These are phyloP conservation scores for Brachynemurus nebulosus DNA, from an alignment of 2,888 invertebrate genomes.

Conservation along the genomic window DNA sequence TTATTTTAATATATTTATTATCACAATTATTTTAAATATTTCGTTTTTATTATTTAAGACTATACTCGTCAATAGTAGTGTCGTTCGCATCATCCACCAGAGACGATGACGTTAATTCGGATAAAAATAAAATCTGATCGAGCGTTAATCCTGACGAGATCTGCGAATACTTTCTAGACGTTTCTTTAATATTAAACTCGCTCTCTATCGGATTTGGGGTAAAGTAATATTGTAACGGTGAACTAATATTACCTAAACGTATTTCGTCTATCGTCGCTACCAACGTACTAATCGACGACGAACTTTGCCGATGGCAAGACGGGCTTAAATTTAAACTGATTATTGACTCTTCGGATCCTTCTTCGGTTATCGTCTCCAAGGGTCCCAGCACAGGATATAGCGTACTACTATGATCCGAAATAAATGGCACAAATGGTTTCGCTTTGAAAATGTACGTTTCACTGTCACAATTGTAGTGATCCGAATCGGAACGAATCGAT, in stretches of 20 bases:
- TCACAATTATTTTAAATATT: too few relatives aligned
- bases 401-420: slow-evolving; percentile 38
- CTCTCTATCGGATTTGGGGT: too few relatives aligned
- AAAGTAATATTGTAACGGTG: too few relatives aligned
- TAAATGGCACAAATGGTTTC: slow-evolving; percentile 41
- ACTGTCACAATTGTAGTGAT: slow-evolving; percentile 25
- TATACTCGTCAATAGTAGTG: too few relatives aligned
- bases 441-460: slow-evolving; percentile 34
- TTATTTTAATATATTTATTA: too few relatives aligned
- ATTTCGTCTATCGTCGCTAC: slow-evolving; percentile 52
- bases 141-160: not conserved
- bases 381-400: slow-evolving; percentile 32
- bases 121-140: slow-evolving; percentile 5
- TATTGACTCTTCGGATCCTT: slow-evolving; percentile 40
- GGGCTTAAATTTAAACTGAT: too few relatives aligned
- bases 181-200: too few relatives aligned
- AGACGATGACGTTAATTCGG: not conserved
- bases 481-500: slow-evolving; percentile 34
- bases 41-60: too few relatives aligned
- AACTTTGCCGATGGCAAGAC: too few relatives aligned
- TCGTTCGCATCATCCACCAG: not conserved
- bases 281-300: slow-evolving; percentile 32
- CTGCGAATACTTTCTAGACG: not conserved
- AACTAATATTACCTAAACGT: slow-evolving; percentile 38
- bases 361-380: slow-evolving; percentile 41